A percentile compares a stretch with the other conserved stretches of the same genome.
These are phyloP conservation scores for Stichodactyla mertensii DNA, from an alignment of 64 coral and sea anemone genomes.

Conservation along the genomic window DNA sequence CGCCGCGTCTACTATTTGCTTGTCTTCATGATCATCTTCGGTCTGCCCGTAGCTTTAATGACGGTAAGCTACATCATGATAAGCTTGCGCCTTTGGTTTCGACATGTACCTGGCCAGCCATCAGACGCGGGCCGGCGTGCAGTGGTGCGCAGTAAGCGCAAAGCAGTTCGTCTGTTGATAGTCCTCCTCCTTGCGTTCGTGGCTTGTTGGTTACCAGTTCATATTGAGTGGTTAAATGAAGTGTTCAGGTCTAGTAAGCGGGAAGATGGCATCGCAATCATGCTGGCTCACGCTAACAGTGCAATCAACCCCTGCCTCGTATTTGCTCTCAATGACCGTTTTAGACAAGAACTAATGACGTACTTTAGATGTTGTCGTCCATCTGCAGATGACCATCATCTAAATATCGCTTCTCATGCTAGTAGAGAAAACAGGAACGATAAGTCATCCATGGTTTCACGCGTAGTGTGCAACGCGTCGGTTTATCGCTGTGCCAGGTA, in stretches of 20 bases:
- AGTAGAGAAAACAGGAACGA: background rate
- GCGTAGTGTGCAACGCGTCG: background rate
- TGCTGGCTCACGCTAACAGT: constrained; percentile 6
- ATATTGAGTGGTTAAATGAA: constrained; percentile 9
- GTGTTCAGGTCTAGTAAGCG: background rate
- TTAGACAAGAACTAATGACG: background rate
- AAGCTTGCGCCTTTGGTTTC: constrained; percentile 1
- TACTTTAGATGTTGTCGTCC: background rate
- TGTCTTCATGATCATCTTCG: constrained; percentile 7
- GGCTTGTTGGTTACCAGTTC: constrained; percentile 35
- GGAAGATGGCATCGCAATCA: background rate
- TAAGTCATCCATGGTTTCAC: background rate
- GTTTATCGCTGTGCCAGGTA: background rate
- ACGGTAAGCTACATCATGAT: constrained; percentile 15
- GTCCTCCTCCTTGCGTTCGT: constrained; percentile 33
- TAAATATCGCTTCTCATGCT: background rate
- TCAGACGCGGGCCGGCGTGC: background rate
- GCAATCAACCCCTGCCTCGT: constrained; percentile 8
- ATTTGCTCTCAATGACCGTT: constrained; percentile 8
- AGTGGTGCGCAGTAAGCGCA: constrained; percentile 12
- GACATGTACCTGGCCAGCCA: constrained; percentile 10
- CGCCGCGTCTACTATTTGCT: background rate
- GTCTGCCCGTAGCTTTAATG: constrained; percentile 4
- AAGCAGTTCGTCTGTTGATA: constrained; percentile 12
- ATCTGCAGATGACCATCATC: background rate